Evolutionary conservation across 2,113 vertebrate genomes (phyloP).

Genomic region (Asarcornis scutulata): DNA sequence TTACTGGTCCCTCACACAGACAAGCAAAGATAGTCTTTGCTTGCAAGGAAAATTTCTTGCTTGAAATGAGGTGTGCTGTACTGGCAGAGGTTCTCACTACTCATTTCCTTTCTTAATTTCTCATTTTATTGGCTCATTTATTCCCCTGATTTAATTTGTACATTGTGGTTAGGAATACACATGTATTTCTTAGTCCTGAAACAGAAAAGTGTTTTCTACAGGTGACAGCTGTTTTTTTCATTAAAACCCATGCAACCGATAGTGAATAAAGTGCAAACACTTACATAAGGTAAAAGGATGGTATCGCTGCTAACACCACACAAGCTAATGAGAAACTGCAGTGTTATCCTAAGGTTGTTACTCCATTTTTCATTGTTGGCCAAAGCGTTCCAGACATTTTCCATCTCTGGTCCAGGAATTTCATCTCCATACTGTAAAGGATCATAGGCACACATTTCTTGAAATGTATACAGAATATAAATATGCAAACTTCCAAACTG

Average conservation of each 20-base stretch:
- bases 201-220: not conserved
- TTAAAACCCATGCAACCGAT: not conserved
- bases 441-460: not conserved
- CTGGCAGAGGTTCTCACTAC: not conserved
- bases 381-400: slow-evolving; percentile 96
- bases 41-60: not conserved
- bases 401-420: slow-evolving; percentile 94
- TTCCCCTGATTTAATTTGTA: not conserved
- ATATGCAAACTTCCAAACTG: not conserved
- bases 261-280: slow-evolving; percentile 42
- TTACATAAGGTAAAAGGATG: slow-evolving; percentile 91
- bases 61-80: not conserved
- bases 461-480: not conserved
- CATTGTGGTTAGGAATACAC: not conserved
- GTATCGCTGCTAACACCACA: slow-evolving; percentile 98
- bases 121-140: not conserved
- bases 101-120: not conserved
- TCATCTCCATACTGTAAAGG: slow-evolving; percentile 92
- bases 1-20: not conserved
- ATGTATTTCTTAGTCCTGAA: not conserved
- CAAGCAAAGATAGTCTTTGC: not conserved
- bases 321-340: slow-evolving; percentile 97
- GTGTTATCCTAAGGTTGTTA: slow-evolving; percentile 92
- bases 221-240: not conserved
- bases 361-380: slow-evolving; percentile 97